Conservation (phyloP, 2,888 invertebrate species). For the Andrena bicolor region DNA sequence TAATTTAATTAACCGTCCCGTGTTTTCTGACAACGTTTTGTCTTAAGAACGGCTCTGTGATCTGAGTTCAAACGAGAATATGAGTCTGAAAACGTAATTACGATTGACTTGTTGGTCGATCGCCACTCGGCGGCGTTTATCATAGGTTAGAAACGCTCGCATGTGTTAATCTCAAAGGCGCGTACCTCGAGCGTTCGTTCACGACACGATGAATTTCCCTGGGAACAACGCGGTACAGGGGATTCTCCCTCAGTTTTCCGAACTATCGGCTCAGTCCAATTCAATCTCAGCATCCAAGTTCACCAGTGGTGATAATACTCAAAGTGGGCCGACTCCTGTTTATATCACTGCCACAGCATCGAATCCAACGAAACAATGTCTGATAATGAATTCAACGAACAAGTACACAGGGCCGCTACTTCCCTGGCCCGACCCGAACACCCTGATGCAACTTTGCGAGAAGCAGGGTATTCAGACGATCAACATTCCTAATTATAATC, state of each 20-base stretch:
- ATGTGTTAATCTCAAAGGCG: conserved; percentile 44
- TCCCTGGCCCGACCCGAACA: conserved; percentile 81
- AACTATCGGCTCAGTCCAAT: conserved; percentile 77
- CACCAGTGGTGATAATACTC: conserved; percentile 65
- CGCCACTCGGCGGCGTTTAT: conserved; percentile 23
- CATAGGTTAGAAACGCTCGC: conserved; percentile 67
- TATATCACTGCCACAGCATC: conserved; percentile 77
- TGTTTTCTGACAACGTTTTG: conserved; percentile 40
- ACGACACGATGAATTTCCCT: conserved; percentile 79
- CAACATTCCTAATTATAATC: conserved; percentile 83
- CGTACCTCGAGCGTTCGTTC: neutral
- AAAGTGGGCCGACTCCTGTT: conserved; percentile 73
- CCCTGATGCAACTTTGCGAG: conserved; percentile 81
- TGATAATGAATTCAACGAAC: conserved; percentile 76
- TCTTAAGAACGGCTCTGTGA: conserved; percentile 3
- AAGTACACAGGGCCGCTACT: conserved; percentile 80
- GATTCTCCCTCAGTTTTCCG: conserved; percentile 81
- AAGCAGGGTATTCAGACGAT: conserved; percentile 81
- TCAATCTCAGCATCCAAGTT: conserved; percentile 71
- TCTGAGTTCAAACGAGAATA: conserved; percentile 40
- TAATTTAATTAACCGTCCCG: conserved; percentile 67
- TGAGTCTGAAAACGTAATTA: conserved; percentile 45
- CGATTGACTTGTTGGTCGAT: conserved; percentile 18
- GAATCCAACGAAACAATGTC: conserved; percentile 77
- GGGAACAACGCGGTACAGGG: conserved; percentile 76